Evolutionary conservation across 2,797 vertebrate genomes (phyloP).

Genomic region (Sparidentex hasta): DNA sequence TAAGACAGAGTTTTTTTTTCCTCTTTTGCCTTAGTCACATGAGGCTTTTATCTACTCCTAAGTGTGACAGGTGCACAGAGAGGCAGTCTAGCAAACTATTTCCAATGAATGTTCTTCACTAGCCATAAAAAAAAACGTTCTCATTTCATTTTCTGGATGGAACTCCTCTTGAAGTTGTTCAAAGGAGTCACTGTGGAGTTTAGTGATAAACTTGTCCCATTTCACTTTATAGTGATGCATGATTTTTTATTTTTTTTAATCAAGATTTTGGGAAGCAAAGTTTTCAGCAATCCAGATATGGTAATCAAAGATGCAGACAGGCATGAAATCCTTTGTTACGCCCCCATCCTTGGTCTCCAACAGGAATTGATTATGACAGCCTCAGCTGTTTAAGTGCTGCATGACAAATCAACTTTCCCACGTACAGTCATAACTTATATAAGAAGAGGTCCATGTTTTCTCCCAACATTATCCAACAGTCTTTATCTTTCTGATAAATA

Average conservation of each 20-base stretch:
- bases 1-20: not conserved
- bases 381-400: slow-evolving; percentile 41
- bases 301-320: slow-evolving; percentile 51
- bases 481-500: not conserved
- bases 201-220: slow-evolving; percentile 35
- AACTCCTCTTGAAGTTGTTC: slow-evolving; percentile 46
- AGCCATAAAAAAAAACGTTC: slow-evolving; percentile 21
- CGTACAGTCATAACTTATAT: slow-evolving; percentile 29
- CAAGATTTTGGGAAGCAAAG: slow-evolving; percentile 44
- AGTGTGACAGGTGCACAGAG: slow-evolving; percentile 1
- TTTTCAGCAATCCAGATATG: slow-evolving; percentile 49
- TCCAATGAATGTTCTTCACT: not conserved
- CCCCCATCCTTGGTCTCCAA: slow-evolving; percentile 33
- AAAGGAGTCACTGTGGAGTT: slow-evolving; percentile 44
- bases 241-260: slow-evolving; percentile 52
- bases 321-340: slow-evolving; percentile 70
- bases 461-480: not conserved
- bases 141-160: slow-evolving; percentile 18
- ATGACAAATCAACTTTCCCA: slow-evolving; percentile 46
- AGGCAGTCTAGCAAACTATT: not conserved
- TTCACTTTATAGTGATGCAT: slow-evolving; percentile 24
- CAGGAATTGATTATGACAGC: slow-evolving; percentile 55
- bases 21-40: not conserved
- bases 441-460: slow-evolving; percentile 21
- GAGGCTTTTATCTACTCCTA: not conserved